Conservation (phyloP, 2,888 invertebrate species). For the Itoplectis maculator region DNA sequence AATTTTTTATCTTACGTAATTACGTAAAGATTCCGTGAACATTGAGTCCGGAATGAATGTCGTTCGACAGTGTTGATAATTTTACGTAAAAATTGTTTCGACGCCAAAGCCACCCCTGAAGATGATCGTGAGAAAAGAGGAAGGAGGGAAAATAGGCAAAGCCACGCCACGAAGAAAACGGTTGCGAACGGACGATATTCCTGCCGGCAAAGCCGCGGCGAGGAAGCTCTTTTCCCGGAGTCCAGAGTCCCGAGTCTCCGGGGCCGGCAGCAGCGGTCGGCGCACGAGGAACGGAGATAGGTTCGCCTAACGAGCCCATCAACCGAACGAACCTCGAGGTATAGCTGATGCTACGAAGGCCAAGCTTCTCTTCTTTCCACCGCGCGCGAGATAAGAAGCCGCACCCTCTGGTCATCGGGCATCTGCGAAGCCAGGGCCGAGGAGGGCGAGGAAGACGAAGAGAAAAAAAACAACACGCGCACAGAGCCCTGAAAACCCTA, state of each 20-base stretch:
- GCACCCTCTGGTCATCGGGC: conserved; percentile 48
- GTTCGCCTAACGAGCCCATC: conserved; percentile 57
- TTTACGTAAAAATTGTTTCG: too few relatives aligned
- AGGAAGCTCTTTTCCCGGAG: conserved; percentile 6
- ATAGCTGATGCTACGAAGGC: conserved; percentile 8
- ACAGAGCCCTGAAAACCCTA: conserved; percentile 1
- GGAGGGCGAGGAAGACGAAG: neutral
- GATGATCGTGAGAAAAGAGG: too few relatives aligned
- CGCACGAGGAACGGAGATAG: conserved; percentile 43
- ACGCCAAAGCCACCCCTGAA: too few relatives aligned
- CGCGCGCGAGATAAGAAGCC: conserved; percentile 55
- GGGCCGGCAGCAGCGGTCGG: neutral
- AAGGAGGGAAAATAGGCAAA: conserved; percentile 23
- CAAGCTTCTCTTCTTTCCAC: conserved; percentile 39
- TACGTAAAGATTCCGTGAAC: too few relatives aligned
- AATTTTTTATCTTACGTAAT: too few relatives aligned
- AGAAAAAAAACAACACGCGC: conserved; percentile 24
- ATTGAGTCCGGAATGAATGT: too few relatives aligned
- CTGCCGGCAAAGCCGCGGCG: too few relatives aligned
- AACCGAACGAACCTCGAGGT: conserved; percentile 46
- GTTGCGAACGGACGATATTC: conserved; percentile 37
- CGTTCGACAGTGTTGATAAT: too few relatives aligned
- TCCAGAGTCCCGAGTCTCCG: neutral
- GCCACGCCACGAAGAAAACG: conserved; percentile 1
- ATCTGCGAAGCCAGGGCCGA: conserved; percentile 11